phyloP scores from a whole-genome alignment of 2,797 vertebrate species.

The Prunella strophiata region DNA sequence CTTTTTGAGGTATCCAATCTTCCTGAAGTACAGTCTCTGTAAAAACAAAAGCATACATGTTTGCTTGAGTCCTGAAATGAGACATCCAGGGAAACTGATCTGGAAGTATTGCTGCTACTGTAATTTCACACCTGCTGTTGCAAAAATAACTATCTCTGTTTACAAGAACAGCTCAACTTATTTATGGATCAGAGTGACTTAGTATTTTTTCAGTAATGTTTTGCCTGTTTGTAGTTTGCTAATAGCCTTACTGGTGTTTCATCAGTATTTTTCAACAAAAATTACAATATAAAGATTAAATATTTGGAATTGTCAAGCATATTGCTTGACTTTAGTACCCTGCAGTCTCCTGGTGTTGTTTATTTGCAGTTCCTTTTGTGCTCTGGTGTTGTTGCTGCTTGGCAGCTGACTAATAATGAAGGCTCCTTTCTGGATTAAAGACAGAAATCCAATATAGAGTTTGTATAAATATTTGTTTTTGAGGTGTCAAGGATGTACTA shows the following conservation, averaged over 20 bases:
- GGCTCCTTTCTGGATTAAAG: background rate
- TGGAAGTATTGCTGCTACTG: slow-evolving; percentile 32
- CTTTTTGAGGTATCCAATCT: background rate
- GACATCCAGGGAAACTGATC: slow-evolving; percentile 12
- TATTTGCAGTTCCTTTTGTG: background rate
- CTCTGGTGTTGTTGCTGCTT: background rate
- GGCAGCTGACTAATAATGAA: background rate
- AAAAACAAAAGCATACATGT: background rate
- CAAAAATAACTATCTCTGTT: slow-evolving; percentile 60
- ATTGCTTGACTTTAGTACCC: background rate
- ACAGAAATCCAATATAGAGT: background rate
- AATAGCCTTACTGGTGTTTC: background rate
- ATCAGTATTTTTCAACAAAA: background rate
- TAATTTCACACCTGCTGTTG: slow-evolving; percentile 56
- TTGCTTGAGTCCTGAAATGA: background rate
- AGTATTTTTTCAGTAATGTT: background rate
- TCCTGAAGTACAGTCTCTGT: background rate
- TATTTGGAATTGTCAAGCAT: background rate
- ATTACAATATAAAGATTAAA: background rate
- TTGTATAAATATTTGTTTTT: background rate
- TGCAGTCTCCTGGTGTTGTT: background rate
- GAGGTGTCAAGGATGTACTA: background rate
- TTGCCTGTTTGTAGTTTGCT: background rate
- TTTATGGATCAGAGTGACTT: slow-evolving; percentile 43
- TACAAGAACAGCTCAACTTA: slow-evolving; percentile 50